Evolutionary conservation across 2,888 invertebrate genomes (phyloP).

Genomic region (Dasysyrphus tricinctus): DNA sequence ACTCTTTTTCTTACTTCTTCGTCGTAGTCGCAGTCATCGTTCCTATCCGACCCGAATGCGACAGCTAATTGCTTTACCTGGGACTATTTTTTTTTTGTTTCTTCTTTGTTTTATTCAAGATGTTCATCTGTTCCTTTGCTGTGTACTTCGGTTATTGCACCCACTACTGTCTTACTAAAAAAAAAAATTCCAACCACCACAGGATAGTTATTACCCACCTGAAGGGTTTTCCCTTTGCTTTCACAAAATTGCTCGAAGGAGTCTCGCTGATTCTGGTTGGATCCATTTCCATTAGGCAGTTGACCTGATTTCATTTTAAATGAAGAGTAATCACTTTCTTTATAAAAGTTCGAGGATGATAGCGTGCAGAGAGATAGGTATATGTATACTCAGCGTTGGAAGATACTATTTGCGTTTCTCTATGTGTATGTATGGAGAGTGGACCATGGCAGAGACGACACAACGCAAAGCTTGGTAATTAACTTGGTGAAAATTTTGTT

Average conservation of each 20-base stretch:
- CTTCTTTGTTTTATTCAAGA: slow-evolving; percentile 19
- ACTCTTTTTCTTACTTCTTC: slow-evolving; percentile 40
- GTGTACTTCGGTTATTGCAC: slow-evolving; percentile 64
- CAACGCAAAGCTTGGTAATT: slow-evolving; percentile 45
- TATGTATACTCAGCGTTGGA: slow-evolving; percentile 30
- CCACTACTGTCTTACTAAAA: slow-evolving; percentile 32
- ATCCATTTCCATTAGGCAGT: slow-evolving; percentile 46
- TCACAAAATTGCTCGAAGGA: slow-evolving; percentile 34
- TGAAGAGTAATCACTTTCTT: slow-evolving; percentile 68
- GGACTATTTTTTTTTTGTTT: slow-evolving; percentile 3
- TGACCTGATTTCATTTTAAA: slow-evolving; percentile 73
- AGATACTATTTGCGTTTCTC: slow-evolving; percentile 6
- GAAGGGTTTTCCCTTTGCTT: slow-evolving; percentile 41
- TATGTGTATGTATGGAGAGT: background rate
- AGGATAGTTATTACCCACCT: slow-evolving; percentile 52
- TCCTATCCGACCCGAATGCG: slow-evolving; percentile 54
- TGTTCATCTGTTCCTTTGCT: slow-evolving; percentile 50
- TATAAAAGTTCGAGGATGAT: slow-evolving; percentile 30
- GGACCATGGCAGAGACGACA: background rate
- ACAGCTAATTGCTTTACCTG: slow-evolving; percentile 70
- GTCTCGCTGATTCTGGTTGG: slow-evolving; percentile 23
- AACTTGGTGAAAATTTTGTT: slow-evolving; percentile 50
- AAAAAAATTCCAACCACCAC: slow-evolving; percentile 38
- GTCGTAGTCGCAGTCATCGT: background rate
- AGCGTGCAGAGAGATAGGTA: slow-evolving; percentile 19